Conservation (phyloP, 1,140 invertebrate species). For the Neuroterus valhalla region DNA sequence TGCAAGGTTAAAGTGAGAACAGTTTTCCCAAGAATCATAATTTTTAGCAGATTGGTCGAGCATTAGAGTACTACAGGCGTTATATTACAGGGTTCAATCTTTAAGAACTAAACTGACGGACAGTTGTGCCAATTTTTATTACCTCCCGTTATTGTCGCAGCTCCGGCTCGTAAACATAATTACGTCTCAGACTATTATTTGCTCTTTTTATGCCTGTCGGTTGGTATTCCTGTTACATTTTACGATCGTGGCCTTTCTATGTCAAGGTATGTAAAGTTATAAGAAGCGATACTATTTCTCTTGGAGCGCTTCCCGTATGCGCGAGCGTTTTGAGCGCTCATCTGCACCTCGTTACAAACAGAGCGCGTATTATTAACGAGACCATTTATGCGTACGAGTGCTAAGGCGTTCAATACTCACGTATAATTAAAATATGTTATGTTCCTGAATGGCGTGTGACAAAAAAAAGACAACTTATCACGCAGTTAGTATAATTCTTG, state of each 20-base stretch:
- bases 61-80: background rate
- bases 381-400: conserved; percentile 38
- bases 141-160: conserved; percentile 45
- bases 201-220: conserved; percentile 39
- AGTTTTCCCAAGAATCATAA: no score
- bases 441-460: no score
- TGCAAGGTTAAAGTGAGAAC: no score
- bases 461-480: no score
- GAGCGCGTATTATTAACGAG: conserved; percentile 49
- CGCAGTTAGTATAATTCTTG: no score
- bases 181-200: conserved; percentile 45
- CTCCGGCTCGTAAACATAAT: conserved; percentile 52
- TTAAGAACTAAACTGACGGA: conserved; percentile 28
- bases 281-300: conserved; percentile 53
- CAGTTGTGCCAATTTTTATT: conserved; percentile 44
- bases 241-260: conserved; percentile 53
- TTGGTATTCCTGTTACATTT: conserved; percentile 53
- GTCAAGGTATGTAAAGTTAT: conserved; percentile 57
- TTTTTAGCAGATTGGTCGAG: background rate
- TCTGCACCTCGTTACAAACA: conserved; percentile 57
- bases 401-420: background rate
- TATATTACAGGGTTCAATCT: conserved; percentile 35
- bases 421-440: no score
- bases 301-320: conserved; percentile 40
- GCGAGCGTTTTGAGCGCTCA: conserved; percentile 47